Evolutionary conservation across 1,140 invertebrate genomes (phyloP), one percentile per base, ranked within the genome.

Genomic region (Rhyzopertha dominica): DNA sequence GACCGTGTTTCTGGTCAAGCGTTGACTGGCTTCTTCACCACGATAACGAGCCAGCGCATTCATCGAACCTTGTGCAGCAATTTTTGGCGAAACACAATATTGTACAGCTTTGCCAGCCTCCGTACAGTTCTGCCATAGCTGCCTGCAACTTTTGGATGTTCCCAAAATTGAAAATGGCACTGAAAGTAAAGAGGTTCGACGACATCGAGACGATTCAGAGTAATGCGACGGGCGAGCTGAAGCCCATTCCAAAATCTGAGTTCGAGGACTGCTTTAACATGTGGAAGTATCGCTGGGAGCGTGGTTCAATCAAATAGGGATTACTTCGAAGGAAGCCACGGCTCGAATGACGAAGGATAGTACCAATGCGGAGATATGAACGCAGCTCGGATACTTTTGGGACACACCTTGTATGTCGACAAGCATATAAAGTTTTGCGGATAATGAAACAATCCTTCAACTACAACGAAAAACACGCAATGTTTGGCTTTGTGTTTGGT

Each of bases 41-140:
- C n/a, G n/a, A n/a, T n/a, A n/a, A n/a, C n/a, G n/a, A n/a, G n/a
- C n/a, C n/a, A n/a, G n/a, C n/a, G n/a, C n/a, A n/a, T n/a, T n/a
- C n/a, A 14, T 32, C 31, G 31, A 32, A 13, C 8, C 13, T 32
- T 32, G 13, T 32, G 31, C 31, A 32, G 31, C 31, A 8, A 13
- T 32, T 8, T 32, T 32, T 13, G 13, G 13, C 31, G 5, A 32
- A 32, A 13, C 31, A 32, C 31, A 32, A 32, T 8, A 8, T 32
- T 32, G 16, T 13, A 32, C 31, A 8, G 8, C 31, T 32, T 32
- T 32, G 8, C 8, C 61, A 65, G 26, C 43, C 53, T 47, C 58
- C 53, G 7, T 63, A 67, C 48, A 60, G 50, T 7, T 54, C 56
- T 20, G 56, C 60, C 42, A 44, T 66, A 47, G 42, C 30, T 22